Evolutionary conservation across 2,113 vertebrate species (phyloP).

Genomic region (Meriones unguiculatus): DNA sequence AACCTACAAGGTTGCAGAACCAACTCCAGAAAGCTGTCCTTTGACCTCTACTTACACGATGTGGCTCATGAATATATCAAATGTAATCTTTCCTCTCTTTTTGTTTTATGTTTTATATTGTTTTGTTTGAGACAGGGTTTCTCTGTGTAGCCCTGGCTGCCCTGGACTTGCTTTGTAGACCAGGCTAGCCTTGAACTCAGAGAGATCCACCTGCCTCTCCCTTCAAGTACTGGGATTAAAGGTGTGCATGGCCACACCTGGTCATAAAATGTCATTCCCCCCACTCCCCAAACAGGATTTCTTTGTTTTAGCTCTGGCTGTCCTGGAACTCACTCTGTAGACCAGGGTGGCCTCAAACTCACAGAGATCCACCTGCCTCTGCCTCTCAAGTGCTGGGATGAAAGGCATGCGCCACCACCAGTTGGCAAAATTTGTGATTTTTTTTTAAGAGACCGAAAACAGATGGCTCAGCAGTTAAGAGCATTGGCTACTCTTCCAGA

Average conservation of each 20-base stretch:
- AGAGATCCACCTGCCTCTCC: not conserved
- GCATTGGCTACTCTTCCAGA: not conserved
- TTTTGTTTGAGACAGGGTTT: not conserved
- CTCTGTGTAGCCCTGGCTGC: not conserved
- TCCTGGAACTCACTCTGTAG: too few species aligned
- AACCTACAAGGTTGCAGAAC: not conserved
- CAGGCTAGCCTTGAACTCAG: not conserved
- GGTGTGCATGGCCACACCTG: not conserved
- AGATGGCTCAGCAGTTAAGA: not conserved
- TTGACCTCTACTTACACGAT: not conserved
- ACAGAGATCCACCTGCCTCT: too few species aligned
- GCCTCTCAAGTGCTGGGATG: too few species aligned
- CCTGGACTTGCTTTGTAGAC: not conserved
- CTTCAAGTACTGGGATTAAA: not conserved
- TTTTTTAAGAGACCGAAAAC: too few species aligned
- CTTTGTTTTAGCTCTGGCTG: too few species aligned
- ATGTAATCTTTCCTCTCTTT: too few species aligned
- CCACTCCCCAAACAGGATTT: too few species aligned
- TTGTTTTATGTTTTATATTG: too few species aligned
- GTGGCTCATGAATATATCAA: not conserved
- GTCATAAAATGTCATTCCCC: too few species aligned
- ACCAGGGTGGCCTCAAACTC: too few species aligned
- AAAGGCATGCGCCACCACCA: too few species aligned
- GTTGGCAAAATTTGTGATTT: too few species aligned
- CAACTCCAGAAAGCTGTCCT: not conserved